Evolutionary conservation across 2,113 vertebrate genomes (phyloP), one percentile per base, ranked within the genome.

Genomic region (Crotalus tigris): DNA sequence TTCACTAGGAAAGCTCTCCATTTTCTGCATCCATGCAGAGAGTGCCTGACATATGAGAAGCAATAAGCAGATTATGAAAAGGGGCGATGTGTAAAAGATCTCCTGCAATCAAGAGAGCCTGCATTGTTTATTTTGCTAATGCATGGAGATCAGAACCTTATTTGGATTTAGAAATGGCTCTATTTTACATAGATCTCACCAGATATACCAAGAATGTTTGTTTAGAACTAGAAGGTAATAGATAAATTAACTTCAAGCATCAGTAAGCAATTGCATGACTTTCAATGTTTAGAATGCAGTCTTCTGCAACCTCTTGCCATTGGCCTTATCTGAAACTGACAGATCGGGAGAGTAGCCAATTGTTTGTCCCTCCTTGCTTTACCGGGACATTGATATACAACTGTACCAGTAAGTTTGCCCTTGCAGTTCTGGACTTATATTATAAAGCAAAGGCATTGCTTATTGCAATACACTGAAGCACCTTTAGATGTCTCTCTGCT

Each of bases 401-500:
- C 33, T 44, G 75, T 81, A 81, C 17, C 6, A 81, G 44, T 39
- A 44, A 9, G 6, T 81, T 81, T 81, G 69, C 33, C 69, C 58
- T 44, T 58, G 24, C 39, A 51, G 23, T 69, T 55, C n/a, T 69
- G 11, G 54, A 12, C 2, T 87, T 57, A 51, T 24, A 86, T 91
- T 91, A n/a, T 51, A 49, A 58, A 87, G 26, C 39, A 87, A 39
- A 49, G 2, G 58, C 8, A 88, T 5, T 64, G 21, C 26, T 69
- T 33, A 1, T 69, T 88, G 61, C 87, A 89, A 17, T 46, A 88
- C 33, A 6, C 4, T 55, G 4, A 26, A 23, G 4, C 86, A 75
- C 59, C 91, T 69, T 75, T 75, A 92, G 87, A 88, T 88, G 86
- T 92, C 87, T 89, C 91, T 29, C 87, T 44, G 23, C 29, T 53